Evolutionary conservation across 2,113 vertebrate genomes (phyloP), one percentile per base, ranked within the genome.

Genomic region (Protomyctophum bolini): DNA sequence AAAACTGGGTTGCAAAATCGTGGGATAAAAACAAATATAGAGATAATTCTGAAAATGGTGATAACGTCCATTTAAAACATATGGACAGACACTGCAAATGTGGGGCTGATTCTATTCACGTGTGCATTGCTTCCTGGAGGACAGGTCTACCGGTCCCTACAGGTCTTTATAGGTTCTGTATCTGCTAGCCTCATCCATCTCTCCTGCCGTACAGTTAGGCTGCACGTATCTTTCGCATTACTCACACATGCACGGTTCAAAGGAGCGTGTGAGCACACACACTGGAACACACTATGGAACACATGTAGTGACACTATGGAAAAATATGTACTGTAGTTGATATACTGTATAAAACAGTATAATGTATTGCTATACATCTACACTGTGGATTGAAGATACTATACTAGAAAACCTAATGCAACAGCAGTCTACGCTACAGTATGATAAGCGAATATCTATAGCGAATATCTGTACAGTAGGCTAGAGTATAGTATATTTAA

Each of bases 171-270:
- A 21, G 2, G 21, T 60, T 41, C 73, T 21, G 72, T 54, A 70
- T 84, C 83, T 81, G 83, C 64, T 79, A 65, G 56, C 58, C 66
- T 83, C 83, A 79, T 87, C 72, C 80, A 54, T 74, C 76, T 87
- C 71, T 72, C 68, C 41, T 21, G 21, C 21, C 21, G 21, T 21
- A 21, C 21, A 60, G 58, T 73, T 57, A 61, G 66, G 69, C 68
- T 62, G 55, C 66, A 73, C 63, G 28, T 45, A 63, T 50, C 33
- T 70, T 33, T 72, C 15, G 51, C 58, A 76, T 80, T 83, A 70
- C 75, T 84, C 84, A 77, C 6, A 9, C 49, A 7, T 58, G 11
- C 29, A 45, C 46, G 6, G 50, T 52, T 52, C 50, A 52, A 52
- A 52, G 50, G 33, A 11, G 73, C 15, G 63, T 63, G 4, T 9